Evolutionary conservation across 2,797 vertebrate species (phyloP).

Genomic region (Momotus momota): DNA sequence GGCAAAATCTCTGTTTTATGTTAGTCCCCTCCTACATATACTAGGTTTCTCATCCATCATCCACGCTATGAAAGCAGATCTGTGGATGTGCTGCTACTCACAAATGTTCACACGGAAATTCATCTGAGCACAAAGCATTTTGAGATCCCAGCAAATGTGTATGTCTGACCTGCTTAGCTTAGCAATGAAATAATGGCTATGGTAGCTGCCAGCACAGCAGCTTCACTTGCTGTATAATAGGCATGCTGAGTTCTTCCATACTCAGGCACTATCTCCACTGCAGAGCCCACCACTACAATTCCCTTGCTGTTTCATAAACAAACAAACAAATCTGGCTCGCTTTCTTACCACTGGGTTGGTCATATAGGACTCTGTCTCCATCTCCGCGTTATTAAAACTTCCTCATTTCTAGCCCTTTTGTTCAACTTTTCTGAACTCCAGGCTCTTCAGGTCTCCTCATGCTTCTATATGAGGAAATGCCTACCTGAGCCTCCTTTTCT

Average conservation of each 20-base stretch:
- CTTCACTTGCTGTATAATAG: neutral
- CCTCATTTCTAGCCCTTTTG: neutral
- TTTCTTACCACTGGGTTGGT: neutral
- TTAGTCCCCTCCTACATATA: fast-evolving
- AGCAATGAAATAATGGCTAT: neutral
- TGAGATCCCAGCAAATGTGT: neutral
- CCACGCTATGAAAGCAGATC: neutral
- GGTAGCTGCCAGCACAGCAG: neutral
- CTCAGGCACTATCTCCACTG: neutral
- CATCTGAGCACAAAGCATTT: neutral
- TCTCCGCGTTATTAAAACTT: neutral
- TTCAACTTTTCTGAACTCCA: neutral
- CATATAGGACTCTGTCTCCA: neutral
- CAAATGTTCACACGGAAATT: neutral
- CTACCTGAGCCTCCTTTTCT: neutral
- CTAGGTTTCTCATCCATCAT: neutral
- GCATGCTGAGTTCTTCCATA: neutral
- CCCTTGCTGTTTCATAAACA: neutral
- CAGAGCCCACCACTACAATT: neutral
- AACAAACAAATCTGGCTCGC: neutral
- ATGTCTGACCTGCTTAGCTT: neutral
- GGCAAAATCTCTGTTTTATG: neutral
- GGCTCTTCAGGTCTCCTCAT: neutral
- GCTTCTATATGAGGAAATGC: neutral
- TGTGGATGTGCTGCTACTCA: neutral